phyloP scores from a whole-genome alignment of 2,797 vertebrate species.

The Sarcoramphus papa region DNA sequence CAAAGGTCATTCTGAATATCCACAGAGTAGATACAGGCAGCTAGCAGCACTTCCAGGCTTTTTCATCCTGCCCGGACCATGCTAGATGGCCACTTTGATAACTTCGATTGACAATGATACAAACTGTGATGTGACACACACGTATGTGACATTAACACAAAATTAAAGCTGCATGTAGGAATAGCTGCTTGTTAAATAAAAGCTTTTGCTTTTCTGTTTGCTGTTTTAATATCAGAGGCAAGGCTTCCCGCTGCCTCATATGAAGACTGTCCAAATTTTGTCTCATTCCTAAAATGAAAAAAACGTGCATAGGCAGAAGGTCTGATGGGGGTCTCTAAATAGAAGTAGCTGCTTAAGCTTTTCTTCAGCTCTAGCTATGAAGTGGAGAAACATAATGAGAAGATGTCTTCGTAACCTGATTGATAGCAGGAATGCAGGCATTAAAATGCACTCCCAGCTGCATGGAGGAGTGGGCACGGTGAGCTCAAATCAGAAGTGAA shows the following conservation, averaged over 20 bases:
- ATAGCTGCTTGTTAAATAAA: neutral
- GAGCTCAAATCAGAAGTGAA: neutral
- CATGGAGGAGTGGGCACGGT: neutral
- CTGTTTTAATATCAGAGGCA: neutral
- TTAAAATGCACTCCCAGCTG: neutral
- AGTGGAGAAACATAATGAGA: neutral
- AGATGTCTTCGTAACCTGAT: neutral
- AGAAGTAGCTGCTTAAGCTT: neutral
- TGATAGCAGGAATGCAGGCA: neutral
- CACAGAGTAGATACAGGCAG: neutral
- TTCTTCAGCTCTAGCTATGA: neutral
- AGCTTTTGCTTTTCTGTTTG: neutral
- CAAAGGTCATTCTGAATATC: neutral
- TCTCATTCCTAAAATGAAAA: neutral
- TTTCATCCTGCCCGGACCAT: neutral
- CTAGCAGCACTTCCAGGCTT: neutral
- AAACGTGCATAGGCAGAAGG: neutral
- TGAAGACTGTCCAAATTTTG: neutral
- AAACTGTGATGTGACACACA: neutral
- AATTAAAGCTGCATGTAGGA: neutral
- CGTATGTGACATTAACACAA: rapidly evolving
- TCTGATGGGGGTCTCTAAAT: neutral
- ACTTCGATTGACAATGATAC: neutral
- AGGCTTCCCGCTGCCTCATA: neutral
- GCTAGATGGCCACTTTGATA: neutral